These are phyloP conservation scores for Xenopus laevis DNA, from an alignment of 2,113 vertebrate genomes.

Conservation along the genomic window DNA sequence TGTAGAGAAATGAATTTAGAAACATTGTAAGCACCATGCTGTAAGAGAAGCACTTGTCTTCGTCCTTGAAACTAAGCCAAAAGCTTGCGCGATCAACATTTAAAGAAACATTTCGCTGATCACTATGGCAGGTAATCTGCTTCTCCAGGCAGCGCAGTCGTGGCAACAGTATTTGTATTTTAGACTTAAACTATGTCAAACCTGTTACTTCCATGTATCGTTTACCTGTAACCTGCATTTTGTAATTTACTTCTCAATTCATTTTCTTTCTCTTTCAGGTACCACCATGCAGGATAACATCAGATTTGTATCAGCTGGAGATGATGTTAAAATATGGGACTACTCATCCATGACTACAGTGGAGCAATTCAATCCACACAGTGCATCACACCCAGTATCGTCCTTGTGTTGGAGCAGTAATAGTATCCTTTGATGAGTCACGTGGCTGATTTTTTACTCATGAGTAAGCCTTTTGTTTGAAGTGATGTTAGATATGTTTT, in stretches of 20 bases:
- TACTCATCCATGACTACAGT: constrained; percentile 75
- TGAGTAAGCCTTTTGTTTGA: not conserved
- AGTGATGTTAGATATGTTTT: no score
- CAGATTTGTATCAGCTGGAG: constrained; percentile 86
- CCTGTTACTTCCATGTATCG: no score
- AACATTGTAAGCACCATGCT: no score
- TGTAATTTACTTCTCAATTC: not conserved
- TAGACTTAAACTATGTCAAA: no score
- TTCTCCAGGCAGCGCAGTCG: no score
- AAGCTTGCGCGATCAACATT: no score
- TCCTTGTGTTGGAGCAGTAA: constrained; percentile 90
- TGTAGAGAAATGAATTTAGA: no score
- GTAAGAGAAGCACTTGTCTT: no score
- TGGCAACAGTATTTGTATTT: no score
- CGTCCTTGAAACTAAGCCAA: no score
- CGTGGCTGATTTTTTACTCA: not conserved
- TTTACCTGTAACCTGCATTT: not conserved
- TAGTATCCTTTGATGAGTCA: constrained; percentile 81
- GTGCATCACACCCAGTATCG: constrained; percentile 68
- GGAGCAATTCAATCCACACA: constrained; percentile 92
- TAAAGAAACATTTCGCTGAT: no score
- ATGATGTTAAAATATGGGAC: constrained; percentile 95
- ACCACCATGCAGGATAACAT: constrained; percentile 83
- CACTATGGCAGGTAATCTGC: no score
- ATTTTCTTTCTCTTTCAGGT: constrained; percentile 50